Base-by-base conservation (phyloP, 2,888 invertebrate species). In the Stenotaenia linearis region DNA sequence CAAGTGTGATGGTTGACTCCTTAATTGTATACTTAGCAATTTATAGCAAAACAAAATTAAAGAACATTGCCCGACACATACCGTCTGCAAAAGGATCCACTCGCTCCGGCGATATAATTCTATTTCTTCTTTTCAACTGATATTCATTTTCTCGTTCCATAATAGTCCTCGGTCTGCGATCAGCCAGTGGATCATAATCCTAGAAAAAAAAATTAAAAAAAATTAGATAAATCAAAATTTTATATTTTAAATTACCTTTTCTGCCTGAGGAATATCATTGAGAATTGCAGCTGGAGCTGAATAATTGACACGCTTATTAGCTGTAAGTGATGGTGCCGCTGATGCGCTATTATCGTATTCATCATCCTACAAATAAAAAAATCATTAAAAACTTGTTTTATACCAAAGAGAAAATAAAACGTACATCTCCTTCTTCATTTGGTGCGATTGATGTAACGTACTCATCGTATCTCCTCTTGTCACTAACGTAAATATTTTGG, bases 11-110 rank as follows among this genome's bases (percentile, higher is more conserved):
- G 56, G 21, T 56, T 56, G 56, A 56, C 6, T 56, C 1, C 56
- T 56, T 50, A 21, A 56, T 1, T 40, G 40, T 40, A 56, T 40
- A 10, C n/a, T 1, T 40, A 40, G 3, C 12, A 40, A 40, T 40
- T 40, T 40, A 7, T 15, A 40, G 37, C 7, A 40, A 40, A 40
- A 40, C 15, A 10, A 40, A 40, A 12, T 40, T 56, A 56, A 9
- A 3, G 23, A 56, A 56, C 10, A 56, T 56, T 56, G 56, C 21
- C 75, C 32, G 37, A 76, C 80, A 85, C 91, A 88, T 90, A 96
- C 97, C 97, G 90, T 97, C 96, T 85, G 97, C 96, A 90, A 99
- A 99, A 40, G 97, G 97, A 90, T 99, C 99, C 83, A 93, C 91
- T 84, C 99, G 90, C 85, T 97, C 98, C 0, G 99, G 99, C 4